Percentiles rank a stretch among this genome's conserved stretches.
Evolutionary conservation across 64 coral and sea anemone species (phyloP).

Genomic region (Porites australiensis): DNA sequence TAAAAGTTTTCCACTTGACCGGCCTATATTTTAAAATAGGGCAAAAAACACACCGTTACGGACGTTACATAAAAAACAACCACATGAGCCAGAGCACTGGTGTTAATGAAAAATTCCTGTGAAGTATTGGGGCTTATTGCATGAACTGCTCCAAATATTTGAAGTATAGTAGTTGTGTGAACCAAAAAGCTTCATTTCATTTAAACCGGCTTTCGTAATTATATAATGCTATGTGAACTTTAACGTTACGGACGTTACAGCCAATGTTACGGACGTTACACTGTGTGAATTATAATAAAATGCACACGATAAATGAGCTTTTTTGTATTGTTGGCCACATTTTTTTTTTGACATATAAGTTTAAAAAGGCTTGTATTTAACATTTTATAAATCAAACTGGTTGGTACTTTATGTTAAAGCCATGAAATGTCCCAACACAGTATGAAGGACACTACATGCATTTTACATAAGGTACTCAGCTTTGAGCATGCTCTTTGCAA

Average conservation of each 20-base stretch:
- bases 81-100: conserved; percentile 1
- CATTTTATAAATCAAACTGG: too few relatives aligned
- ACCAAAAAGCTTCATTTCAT: conserved; percentile 22
- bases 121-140: conserved; percentile 1
- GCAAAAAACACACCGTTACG: conserved; percentile 25
- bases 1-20: neutral
- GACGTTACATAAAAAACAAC: conserved; percentile 24
- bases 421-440: too few relatives aligned
- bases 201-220: conserved; percentile 16
- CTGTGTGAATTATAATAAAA: conserved; percentile 9
- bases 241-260: neutral
- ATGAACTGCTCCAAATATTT: conserved; percentile 29
- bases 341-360: too few relatives aligned
- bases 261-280: conserved; percentile 9
- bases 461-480: too few relatives aligned
- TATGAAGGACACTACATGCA: too few relatives aligned
- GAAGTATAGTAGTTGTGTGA: conserved; percentile 15
- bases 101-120: conserved; percentile 22
- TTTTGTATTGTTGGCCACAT: neutral
- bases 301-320: conserved; percentile 18
- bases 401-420: too few relatives aligned
- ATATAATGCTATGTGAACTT: neutral
- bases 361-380: too few relatives aligned
- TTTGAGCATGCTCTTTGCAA: too few relatives aligned
- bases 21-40: neutral